Percentiles rank a stretch among this genome's conserved stretches.
Evolutionary conservation across 1,140 invertebrate genomes (phyloP).

Genomic region (Hylyphantes graminicola): DNA sequence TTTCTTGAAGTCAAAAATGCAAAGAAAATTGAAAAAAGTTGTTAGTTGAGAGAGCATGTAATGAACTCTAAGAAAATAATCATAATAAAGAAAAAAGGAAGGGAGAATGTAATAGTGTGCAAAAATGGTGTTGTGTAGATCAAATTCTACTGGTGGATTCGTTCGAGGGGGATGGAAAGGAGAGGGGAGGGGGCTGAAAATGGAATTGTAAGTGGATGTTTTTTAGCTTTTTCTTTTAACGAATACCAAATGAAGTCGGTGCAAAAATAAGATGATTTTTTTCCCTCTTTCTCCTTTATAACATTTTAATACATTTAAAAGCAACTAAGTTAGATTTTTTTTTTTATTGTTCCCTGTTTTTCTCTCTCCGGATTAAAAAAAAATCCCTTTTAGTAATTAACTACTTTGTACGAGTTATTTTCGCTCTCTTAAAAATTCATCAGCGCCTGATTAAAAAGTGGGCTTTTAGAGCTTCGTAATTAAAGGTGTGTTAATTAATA

Average conservation of each 20-base stretch:
- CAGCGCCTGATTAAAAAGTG: slow-evolving; percentile 58
- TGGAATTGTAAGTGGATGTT: slow-evolving; percentile 58
- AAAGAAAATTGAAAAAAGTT: slow-evolving; percentile 34
- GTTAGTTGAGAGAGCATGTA: slow-evolving; percentile 50
- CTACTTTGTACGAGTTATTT: slow-evolving; percentile 59
- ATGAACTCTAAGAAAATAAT: slow-evolving; percentile 26
- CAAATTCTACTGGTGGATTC: slow-evolving; percentile 19
- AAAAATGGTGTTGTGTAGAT: slow-evolving; percentile 57
- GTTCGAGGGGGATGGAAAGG: background rate
- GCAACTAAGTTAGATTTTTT: slow-evolving; percentile 51
- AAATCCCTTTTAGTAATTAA: slow-evolving; percentile 54
- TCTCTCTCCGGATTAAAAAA: background rate
- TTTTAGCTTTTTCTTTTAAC: slow-evolving; percentile 40
- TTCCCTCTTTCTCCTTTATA: slow-evolving; percentile 4
- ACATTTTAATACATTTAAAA: slow-evolving; percentile 61
- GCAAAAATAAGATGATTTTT: slow-evolving; percentile 55
- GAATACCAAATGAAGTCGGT: slow-evolving; percentile 58
- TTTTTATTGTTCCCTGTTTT: background rate
- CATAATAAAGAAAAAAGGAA: background rate
- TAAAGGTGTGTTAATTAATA: slow-evolving; percentile 62
- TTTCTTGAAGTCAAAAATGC: slow-evolving; percentile 50
- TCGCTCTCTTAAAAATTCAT: slow-evolving; percentile 60
- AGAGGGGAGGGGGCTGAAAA: slow-evolving; percentile 33
- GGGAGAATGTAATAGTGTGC: slow-evolving; percentile 53
- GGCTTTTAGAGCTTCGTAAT: slow-evolving; percentile 37